Percentiles rank a stretch among this genome's conserved stretches.
These are phyloP conservation scores for Crossoptilon crossoptilon DNA, from an alignment of 2,797 vertebrate species.

Conservation along the genomic window DNA sequence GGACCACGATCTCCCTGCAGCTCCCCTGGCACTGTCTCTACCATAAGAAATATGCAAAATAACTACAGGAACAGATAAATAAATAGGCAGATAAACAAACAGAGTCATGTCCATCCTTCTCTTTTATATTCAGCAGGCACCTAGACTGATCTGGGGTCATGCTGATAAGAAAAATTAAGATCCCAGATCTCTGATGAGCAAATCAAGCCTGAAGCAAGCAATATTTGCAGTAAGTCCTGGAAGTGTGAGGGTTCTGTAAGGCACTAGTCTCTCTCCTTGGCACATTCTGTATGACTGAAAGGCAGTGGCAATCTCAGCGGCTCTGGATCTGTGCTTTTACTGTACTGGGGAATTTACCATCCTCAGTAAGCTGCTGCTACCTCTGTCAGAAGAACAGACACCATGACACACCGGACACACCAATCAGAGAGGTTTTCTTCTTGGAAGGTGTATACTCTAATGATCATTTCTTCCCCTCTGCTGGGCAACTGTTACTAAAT, in stretches of 20 bases:
- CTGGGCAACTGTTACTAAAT: not conserved
- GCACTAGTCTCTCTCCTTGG: not conserved
- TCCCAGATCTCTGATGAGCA: not conserved
- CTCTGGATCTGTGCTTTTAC: not conserved
- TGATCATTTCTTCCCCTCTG: not conserved
- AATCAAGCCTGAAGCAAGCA: not conserved
- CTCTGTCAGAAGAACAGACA: not conserved
- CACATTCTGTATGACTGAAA: not conserved
- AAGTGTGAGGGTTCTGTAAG: slow-evolving; percentile 22
- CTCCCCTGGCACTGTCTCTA: not conserved
- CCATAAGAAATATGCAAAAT: not conserved
- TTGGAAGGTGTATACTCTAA: not conserved
- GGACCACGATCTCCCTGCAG: accelerated
- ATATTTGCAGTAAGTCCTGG: not conserved
- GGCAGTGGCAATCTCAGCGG: not conserved
- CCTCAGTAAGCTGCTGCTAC: not conserved
- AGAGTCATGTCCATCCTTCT: not conserved
- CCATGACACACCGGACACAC: not conserved
- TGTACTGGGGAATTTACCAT: not conserved
- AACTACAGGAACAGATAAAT: not conserved
- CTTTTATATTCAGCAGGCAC: not conserved
- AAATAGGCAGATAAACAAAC: not conserved
- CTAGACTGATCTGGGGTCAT: not conserved
- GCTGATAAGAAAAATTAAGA: not conserved
- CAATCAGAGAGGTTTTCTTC: not conserved